A percentile compares a stretch with the other conserved stretches of the same genome.
These are phyloP conservation scores for Characodon lateralis DNA, from an alignment of 2,797 vertebrate species.

Conservation along the genomic window DNA sequence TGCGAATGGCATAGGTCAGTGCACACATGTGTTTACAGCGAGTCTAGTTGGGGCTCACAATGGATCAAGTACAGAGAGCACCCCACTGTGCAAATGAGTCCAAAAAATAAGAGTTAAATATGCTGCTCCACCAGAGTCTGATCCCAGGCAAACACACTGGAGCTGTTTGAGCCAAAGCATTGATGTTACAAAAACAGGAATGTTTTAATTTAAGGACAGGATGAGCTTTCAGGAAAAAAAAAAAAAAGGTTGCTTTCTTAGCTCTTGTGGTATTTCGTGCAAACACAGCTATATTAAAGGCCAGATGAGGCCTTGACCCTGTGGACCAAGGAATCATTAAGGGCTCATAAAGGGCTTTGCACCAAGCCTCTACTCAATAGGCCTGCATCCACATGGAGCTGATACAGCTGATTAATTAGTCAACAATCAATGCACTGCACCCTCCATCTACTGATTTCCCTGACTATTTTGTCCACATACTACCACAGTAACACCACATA, in stretches of 20 bases:
- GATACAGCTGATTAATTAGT: conserved; percentile 81
- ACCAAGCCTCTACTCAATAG: conserved; percentile 75
- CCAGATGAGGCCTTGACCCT: conserved; percentile 71
- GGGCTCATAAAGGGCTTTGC: conserved; percentile 73
- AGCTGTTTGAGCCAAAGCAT: conserved; percentile 13
- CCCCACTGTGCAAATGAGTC: conserved; percentile 57
- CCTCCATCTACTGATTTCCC: conserved; percentile 69
- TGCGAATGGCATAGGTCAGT: conserved; percentile 69
- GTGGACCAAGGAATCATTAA: conserved; percentile 74
- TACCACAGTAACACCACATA: conserved; percentile 62
- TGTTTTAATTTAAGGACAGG: conserved; percentile 39
- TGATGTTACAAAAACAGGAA: conserved; percentile 28
- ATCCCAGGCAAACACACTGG: conserved; percentile 27
- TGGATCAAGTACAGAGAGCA: conserved; percentile 51
- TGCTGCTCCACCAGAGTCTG: conserved; percentile 26
- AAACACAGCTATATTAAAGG: conserved; percentile 64
- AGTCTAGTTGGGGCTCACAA: conserved; percentile 45
- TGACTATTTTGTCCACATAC: conserved; percentile 64
- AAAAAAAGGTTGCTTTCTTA: conserved; percentile 35
- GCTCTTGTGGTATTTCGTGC: conserved; percentile 41
- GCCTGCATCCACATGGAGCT: conserved; percentile 69
- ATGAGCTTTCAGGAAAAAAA: conserved; percentile 23
- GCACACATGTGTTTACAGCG: conserved; percentile 60
- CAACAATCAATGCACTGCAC: conserved; percentile 76
- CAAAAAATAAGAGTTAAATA: conserved; percentile 59